Evolutionary conservation across 92 coral and sea anemone genomes (phyloP), one percentile per base, ranked within the genome.

Genomic region (Anthopleura xanthogrammica): DNA sequence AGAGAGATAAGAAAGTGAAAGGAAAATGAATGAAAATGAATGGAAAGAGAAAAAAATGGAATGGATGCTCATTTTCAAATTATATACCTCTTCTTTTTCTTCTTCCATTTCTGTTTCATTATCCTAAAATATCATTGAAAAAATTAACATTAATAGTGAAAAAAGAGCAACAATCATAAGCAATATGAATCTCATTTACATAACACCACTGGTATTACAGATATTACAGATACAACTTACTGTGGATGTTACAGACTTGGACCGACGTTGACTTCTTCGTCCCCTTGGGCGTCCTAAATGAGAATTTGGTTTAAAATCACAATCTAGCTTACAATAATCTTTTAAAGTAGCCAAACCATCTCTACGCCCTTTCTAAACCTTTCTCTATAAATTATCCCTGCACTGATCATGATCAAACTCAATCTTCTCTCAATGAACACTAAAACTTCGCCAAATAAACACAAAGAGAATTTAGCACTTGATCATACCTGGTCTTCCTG

Each of bases 71-170:
- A 54, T 54, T 54, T 54, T 54, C 11, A 54, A 54, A 5, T 62
- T 60, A 70, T 57, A n/a, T 81, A 93, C 97, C 94, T 93, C 97
- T 10, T 93, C 97, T 29, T 88, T 87, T 46, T 93, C 97, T 64
- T 93, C 97, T 78, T 93, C 97, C 12, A 86, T 75, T 78, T 90
- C 97, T 62, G 90, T 90, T 83, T 93, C 97, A 82, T 93, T 93
- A 76, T 93, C 97, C 97, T 93, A 73, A 29, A 85, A 81, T 42
- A 36, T 43, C 29, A 62, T n/a, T 16, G 13, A 62, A 62, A 62
- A 5, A 62, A 62, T 60, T 16, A 17, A 17, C 65, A 14, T 9
- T 16, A 60, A 60, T 16, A 29, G 36, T 29, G 36, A 29, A 29
- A 29, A 29, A 29, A 29, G 36, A 29, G 36, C 36, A 29, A 29